These are phyloP conservation scores for Melanotaenia nigrans DNA, from an alignment of 2,797 vertebrate species.

Conservation along the genomic window DNA sequence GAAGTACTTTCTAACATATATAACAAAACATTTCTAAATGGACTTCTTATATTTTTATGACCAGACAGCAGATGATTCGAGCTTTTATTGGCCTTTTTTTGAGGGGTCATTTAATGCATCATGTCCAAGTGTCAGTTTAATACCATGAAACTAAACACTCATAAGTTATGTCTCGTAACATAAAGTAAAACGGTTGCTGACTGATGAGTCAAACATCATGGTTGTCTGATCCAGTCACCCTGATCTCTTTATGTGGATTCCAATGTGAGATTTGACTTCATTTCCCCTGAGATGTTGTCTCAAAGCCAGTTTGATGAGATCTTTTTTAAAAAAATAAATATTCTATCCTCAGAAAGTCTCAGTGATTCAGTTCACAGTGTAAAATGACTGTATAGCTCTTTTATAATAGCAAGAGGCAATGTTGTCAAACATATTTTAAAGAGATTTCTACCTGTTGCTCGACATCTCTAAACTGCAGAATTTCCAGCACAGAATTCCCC, in stretches of 20 bases:
- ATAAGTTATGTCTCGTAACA: slow-evolving; percentile 2
- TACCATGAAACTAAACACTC: neutral
- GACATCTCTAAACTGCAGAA: neutral
- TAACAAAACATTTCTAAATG: neutral
- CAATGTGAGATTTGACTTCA: slow-evolving; percentile 45
- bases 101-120: neutral
- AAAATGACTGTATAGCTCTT: neutral
- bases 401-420: neutral
- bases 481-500: slow-evolving; percentile 14
- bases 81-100: neutral
- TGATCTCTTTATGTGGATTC: slow-evolving; percentile 49
- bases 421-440: neutral
- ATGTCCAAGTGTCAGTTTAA: slow-evolving; percentile 1
- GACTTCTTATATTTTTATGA: neutral
- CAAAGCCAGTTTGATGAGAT: slow-evolving; percentile 15
- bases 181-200: slow-evolving; percentile 16
- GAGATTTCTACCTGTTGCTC: slow-evolving; percentile 16
- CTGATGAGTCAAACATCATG: slow-evolving; percentile 7
- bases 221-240: slow-evolving; percentile 43
- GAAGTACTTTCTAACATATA: neutral
- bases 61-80: neutral
- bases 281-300: slow-evolving; percentile 27
- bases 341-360: slow-evolving; percentile 19
- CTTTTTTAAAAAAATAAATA: slow-evolving; percentile 12
- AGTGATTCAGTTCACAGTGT: neutral